A percentile compares a stretch with the other conserved stretches of the same genome.
Evolutionary conservation across 2,113 vertebrate genomes (phyloP).

Genomic region (Paedocypris sp.): DNA sequence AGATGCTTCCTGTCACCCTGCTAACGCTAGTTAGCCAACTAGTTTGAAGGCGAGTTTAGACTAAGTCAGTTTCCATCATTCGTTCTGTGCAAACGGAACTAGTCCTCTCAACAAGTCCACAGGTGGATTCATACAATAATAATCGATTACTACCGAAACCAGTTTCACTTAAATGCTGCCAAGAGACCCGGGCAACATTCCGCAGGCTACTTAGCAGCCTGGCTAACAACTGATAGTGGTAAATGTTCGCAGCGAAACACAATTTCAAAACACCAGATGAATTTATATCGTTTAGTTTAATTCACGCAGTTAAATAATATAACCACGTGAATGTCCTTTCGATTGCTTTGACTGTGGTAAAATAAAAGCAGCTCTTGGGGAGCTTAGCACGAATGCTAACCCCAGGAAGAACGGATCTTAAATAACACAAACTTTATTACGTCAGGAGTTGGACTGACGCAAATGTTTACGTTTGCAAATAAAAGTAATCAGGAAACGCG

Average conservation of each 20-base stretch:
- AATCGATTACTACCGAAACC: neutral
- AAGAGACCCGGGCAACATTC: neutral
- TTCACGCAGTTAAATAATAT: too few species aligned
- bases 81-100: neutral
- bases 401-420: conserved; percentile 9
- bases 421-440: too few species aligned
- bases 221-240: neutral
- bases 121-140: neutral
- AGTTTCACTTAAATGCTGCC: neutral
- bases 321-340: neutral
- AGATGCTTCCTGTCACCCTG: neutral
- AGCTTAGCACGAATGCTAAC: conserved; percentile 20
- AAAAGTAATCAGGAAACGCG: too few species aligned
- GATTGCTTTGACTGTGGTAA: neutral
- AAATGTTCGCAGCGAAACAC: neutral
- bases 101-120: too few species aligned
- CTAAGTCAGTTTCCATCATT: neutral
- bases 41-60: neutral
- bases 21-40: neutral
- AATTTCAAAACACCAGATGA: neutral
- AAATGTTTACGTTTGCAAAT: too few species aligned
- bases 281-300: too few species aligned
- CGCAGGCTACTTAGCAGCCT: conserved; percentile 10
- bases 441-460: too few species aligned
- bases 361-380: neutral